phyloP scores from a whole-genome alignment of 2,888 invertebrate genomes.

The Rhamnusium bicolor region DNA sequence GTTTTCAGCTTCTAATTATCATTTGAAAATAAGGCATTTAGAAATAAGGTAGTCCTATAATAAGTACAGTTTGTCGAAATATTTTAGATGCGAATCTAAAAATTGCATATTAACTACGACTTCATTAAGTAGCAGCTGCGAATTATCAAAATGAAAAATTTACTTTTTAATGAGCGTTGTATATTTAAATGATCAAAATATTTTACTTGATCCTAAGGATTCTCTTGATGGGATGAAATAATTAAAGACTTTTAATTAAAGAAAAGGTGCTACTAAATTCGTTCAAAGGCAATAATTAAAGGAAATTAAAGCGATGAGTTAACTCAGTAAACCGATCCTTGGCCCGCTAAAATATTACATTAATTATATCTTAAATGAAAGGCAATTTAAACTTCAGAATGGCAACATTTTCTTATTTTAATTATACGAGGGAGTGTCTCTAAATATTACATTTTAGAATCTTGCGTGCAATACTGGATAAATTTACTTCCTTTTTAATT shows the following conservation, averaged over 20 bases:
- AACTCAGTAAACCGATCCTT: slow-evolving; percentile 1
- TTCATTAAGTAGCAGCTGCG: not conserved
- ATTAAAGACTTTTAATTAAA: slow-evolving; percentile 24
- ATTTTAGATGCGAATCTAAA: not conserved
- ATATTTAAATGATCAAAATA: not conserved
- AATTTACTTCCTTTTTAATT: too few species aligned
- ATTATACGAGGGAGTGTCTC: not conserved
- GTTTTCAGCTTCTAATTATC: too few species aligned
- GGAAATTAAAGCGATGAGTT: slow-evolving; percentile 1
- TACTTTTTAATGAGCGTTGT: not conserved
- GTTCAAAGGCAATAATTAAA: slow-evolving; percentile 16
- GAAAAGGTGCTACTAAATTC: slow-evolving; percentile 17
- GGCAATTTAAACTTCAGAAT: slow-evolving; percentile 60
- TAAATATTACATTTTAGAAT: not conserved
- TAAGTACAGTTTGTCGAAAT: not conserved
- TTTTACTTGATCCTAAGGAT: not conserved
- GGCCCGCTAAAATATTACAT: slow-evolving; percentile 40
- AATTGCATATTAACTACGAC: not conserved
- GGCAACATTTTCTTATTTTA: slow-evolving; percentile 45
- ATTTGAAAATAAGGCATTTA: too few species aligned
- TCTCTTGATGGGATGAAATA: slow-evolving; percentile 13
- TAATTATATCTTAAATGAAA: slow-evolving; percentile 60
- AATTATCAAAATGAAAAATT: not conserved
- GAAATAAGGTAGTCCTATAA: not conserved
- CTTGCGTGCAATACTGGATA: too few species aligned